phyloP scores from a whole-genome alignment of 2,888 invertebrate genomes.

The Shargacucullia verbasci region DNA sequence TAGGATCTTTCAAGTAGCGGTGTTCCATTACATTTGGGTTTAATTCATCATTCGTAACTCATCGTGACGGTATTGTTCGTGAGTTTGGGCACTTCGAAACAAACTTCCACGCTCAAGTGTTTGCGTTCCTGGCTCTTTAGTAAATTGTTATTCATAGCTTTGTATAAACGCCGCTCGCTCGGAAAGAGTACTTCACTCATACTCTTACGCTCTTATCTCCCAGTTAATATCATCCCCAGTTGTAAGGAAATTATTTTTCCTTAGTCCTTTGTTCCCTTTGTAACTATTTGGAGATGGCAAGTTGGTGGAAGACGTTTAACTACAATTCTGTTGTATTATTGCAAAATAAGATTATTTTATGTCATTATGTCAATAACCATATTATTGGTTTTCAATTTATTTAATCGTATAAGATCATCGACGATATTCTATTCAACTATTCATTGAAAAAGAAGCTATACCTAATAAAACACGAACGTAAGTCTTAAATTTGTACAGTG shows the following conservation, averaged over 20 bases:
- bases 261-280: conserved; percentile 66
- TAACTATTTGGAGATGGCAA: conserved; percentile 66
- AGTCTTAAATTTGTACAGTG: conserved; percentile 11
- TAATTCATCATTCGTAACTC: conserved; percentile 74
- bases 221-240: conserved; percentile 80
- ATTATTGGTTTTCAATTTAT: background rate
- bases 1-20: conserved; percentile 36
- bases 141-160: conserved; percentile 89
- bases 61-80: conserved; percentile 81
- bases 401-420: conserved; percentile 4
- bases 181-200: conserved; percentile 85
- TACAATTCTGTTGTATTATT: conserved; percentile 35
- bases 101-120: conserved; percentile 86
- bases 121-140: conserved; percentile 85
- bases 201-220: conserved; percentile 74
- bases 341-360: background rate
- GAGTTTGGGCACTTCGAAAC: conserved; percentile 86
- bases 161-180: conserved; percentile 81
- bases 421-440: conserved; percentile 13
- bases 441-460: conserved; percentile 9
- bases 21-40: conserved; percentile 60
- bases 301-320: conserved; percentile 49
- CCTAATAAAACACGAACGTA: conserved; percentile 22
- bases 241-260: conserved; percentile 78
- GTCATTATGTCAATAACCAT: background rate